Evolutionary conservation across 1,140 invertebrate genomes (phyloP), one percentile per base, ranked within the genome.

Genomic region (Aphis craccivora): DNA sequence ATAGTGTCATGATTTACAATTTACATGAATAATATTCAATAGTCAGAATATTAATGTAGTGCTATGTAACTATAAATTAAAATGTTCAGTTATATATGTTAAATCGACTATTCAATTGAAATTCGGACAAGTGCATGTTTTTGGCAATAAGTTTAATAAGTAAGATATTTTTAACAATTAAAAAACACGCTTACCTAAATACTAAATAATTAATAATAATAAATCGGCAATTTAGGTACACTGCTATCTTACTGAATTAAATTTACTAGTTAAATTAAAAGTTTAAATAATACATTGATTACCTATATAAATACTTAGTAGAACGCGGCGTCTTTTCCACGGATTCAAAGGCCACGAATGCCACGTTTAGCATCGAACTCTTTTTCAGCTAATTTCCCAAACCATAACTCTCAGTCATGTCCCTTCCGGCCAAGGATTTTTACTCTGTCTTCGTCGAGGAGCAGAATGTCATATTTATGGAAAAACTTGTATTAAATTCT

Each of bases 221-320:
- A n/a, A 76, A 18, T 76, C 60, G 60, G 60, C 60, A 76, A 76
- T n/a, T 76, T n/a, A 76, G n/a, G 60, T 76, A 76, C 60, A 76
- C n/a, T n/a, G n/a, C 37, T 40, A 3, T 5, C n/a, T 5, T 76
- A 3, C 4, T n/a, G 14, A n/a, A n/a, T n/a, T 67, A 11, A 5
- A 67, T n/a, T 67, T 67, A 67, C 60, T 14, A n/a, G 14, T 6
- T 67, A n/a, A n/a, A 11, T 48, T 48, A 48, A 40, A 40, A 40
- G 37, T 1, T 40, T 40, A 18, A 48, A 48, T 48, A 48, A 48
- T 48, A 48, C 48, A 48, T 48, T 48, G 14, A 48, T 48, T 48
- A 48, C 1, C 37, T 40, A 40, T 40, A 40, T 40, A 3, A 40
- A 40, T 40, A 40, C 37, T 40, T 2, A 40, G 37, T 40, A 40